Evolutionary conservation across 2,113 vertebrate genomes (phyloP), one percentile per base, ranked within the genome.

Genomic region (Leucopternis melanops): DNA sequence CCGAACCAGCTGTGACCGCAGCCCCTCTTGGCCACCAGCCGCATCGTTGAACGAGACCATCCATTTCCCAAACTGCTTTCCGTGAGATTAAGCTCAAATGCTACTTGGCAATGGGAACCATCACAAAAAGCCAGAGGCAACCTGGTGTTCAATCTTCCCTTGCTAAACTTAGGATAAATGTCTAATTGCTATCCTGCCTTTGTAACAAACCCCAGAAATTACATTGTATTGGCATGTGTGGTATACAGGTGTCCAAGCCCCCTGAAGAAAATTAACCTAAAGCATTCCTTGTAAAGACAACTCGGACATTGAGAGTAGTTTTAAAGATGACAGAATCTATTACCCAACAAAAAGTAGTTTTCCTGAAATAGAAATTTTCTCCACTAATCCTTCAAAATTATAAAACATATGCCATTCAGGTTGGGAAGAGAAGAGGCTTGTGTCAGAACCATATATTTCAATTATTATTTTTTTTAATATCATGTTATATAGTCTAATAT

Each of bases 31-130:
- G 69, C 50, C 58, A 52, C 65, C 42, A 38, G 36, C 15, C 10
- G 0, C 54, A 22, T 15, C 29, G 5, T 0, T 34, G 40, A 78
- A 44, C 1, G 0, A 26, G 14, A 13, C 52, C 45, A 36, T 8
- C 20, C 40, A 19, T 19, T 71, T 61, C 52, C 29, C 65, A 36
- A 34, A 42, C 19, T 11, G 18, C 22, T 44, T 55, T 42, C 65
- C 5, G 0, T 1, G 9, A 87, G n/a, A 61, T 61, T 4, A n/a
- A 72, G 20, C 20, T 55, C 58, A 50, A 94, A 61, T 3, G 8
- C 31, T 49, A 29, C n/a, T 34, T 8, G 1, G 52, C 40, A 38
- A 72, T 2, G 20, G 23, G 36, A 69, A 44, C 14, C 8, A 6
- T 8, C 23, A 22, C 12, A 70, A 40, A 44, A 61, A 55, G 36